phyloP scores from a whole-genome alignment of 2,888 invertebrate genomes.

The Ormia ochracea region DNA sequence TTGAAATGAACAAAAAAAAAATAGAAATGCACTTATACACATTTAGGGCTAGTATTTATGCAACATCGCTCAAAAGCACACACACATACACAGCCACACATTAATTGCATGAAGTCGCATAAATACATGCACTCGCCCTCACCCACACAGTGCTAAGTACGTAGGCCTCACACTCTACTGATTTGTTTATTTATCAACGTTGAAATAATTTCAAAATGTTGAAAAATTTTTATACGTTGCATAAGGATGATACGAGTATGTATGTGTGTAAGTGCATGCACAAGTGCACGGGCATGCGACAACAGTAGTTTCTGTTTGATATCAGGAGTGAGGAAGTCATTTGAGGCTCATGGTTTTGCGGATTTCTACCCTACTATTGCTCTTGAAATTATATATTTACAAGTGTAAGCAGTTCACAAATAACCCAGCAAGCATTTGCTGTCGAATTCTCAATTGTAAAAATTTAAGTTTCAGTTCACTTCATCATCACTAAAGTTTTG shows the following conservation, averaged over 20 bases:
- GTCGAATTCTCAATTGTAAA: no score
- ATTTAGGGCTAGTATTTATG: no score
- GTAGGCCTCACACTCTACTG: slow-evolving; percentile 48
- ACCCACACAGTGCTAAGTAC: slow-evolving; percentile 28
- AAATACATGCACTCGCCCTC: background rate
- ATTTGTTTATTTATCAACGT: slow-evolving; percentile 59
- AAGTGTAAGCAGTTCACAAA: background rate
- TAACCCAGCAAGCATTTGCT: slow-evolving; percentile 1
- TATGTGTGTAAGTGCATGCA: background rate
- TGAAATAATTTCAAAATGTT: slow-evolving; percentile 52
- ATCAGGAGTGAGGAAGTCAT: slow-evolving; percentile 47
- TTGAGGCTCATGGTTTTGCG: slow-evolving; percentile 49
- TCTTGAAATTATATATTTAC: slow-evolving; percentile 51
- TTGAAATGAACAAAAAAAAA: slow-evolving; percentile 14
- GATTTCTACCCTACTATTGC: slow-evolving; percentile 61
- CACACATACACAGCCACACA: slow-evolving; percentile 22
- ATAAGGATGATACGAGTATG: background rate
- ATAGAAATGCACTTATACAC: background rate
- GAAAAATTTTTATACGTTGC: slow-evolving; percentile 40
- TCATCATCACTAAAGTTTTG: no score
- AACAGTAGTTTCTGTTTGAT: slow-evolving; percentile 31
- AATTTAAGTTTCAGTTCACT: no score
- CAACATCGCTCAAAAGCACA: no score
- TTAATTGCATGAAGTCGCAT: background rate
- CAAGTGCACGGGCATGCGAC: background rate